A percentile compares a stretch with the other conserved stretches of the same genome.
phyloP scores from a whole-genome alignment of 1,140 invertebrate species.

The Nixonia krombeini region DNA sequence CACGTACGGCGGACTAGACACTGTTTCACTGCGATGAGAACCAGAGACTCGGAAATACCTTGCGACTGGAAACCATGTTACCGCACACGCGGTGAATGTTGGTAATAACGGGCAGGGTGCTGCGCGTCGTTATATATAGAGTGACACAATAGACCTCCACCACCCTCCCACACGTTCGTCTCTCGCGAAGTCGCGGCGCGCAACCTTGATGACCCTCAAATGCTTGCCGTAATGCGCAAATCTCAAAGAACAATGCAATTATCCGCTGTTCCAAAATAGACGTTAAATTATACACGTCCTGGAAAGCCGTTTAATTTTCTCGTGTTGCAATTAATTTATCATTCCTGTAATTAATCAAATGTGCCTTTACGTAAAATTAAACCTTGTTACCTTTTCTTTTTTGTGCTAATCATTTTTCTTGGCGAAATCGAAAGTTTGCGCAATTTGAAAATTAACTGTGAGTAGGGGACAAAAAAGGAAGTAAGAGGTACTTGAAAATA shows the following conservation, averaged over 20 bases:
- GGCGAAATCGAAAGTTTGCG: no score
- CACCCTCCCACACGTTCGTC: conserved; percentile 35
- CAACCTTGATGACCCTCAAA: conserved; percentile 68
- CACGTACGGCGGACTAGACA: conserved; percentile 43
- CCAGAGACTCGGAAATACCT: conserved; percentile 60
- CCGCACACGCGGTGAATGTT: conserved; percentile 71
- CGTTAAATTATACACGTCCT: no score
- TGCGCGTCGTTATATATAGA: conserved; percentile 64
- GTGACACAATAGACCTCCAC: conserved; percentile 64
- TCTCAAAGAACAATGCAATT: no score
- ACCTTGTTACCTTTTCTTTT: no score
- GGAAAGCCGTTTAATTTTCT: no score
- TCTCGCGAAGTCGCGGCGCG: conserved; percentile 29
- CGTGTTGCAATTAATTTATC: no score
- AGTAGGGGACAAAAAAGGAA: background rate
- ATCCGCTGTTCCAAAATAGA: no score
- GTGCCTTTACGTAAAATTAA: no score
- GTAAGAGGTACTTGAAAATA: conserved; percentile 6
- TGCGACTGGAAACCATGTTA: conserved; percentile 70
- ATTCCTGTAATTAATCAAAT: no score
- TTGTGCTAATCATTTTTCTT: background rate
- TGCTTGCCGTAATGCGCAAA: background rate
- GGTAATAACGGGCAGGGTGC: conserved; percentile 66
- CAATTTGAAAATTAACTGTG: background rate
- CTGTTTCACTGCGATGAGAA: conserved; percentile 53